Evolutionary conservation across 2,113 vertebrate species (phyloP), one percentile per base, ranked within the genome.

Genomic region (Grus americana): DNA sequence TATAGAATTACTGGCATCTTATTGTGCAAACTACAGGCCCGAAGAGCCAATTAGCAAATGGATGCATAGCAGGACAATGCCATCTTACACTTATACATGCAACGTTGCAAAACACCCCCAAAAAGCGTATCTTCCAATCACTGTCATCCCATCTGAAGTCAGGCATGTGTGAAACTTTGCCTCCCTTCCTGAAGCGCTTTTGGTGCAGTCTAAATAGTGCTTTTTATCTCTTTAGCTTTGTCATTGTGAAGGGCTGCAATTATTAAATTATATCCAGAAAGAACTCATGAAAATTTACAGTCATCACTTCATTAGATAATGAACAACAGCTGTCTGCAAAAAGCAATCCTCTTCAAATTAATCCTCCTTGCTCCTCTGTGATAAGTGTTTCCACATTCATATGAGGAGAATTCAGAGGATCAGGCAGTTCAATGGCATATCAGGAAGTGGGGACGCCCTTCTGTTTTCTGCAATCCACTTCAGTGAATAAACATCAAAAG

Each of bases 211-310:
- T 94, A 67, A 95, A 55, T 16, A 94, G 50, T 21, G 84, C 20
- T 92, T 79, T 95, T 91, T 84, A 95, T 96, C 68, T 86, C 95
- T 63, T 81, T n/a, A 85, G 92, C 88, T 95, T 95, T 78, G 75
- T 84, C 91, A 61, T 36, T 75, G 93, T 79, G 73, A 95, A 97
- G 72, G 88, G 81, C 85, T 94, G 82, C 83, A 94, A 95, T 96
- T 95, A 98, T 96, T 97, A 96, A 94, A 94, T 97, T 96, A 93
- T 91, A 97, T 61, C 71, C 79, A 96, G 95, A 95, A 95, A 97
- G 94, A 96, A 88, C 85, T 92, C 52, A 2, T 95, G 87, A 97
- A 94, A 88, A 92, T 91, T 85, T 85, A 59, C 63, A 95, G 92
- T 95, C 88, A 92, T 92, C 10, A 0, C 87, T 97, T 97, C 96